phyloP scores from a whole-genome alignment of 2,888 invertebrate genomes.

The Tanytarsus gracilentus region DNA sequence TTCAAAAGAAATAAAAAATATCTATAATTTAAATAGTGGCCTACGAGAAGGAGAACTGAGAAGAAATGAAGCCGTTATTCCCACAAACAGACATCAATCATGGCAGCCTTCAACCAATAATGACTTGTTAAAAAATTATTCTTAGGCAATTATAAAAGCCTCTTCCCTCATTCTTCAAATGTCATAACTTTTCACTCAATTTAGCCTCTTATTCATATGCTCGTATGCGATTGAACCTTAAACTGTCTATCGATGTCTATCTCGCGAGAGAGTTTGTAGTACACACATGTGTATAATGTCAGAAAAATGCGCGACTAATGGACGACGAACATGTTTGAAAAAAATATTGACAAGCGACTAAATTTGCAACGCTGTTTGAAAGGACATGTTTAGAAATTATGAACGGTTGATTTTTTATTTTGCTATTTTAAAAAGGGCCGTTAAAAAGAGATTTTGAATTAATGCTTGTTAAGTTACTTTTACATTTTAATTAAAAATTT shows the following conservation, averaged over 20 bases:
- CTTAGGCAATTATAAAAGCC: conserved; percentile 24
- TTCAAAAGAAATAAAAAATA: conserved; percentile 5
- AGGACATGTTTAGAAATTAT: too few relatives aligned
- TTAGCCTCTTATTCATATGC: conserved; percentile 18
- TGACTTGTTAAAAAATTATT: conserved; percentile 18
- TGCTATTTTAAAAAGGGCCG: too few relatives aligned
- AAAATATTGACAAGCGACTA: neutral
- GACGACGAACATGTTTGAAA: neutral
- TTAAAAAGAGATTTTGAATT: too few relatives aligned
- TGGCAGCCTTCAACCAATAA: conserved; percentile 8
- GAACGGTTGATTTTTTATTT: too few relatives aligned
- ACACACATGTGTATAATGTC: neutral
- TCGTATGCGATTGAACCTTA: conserved; percentile 12
- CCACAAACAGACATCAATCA: conserved; percentile 25
- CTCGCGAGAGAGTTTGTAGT: neutral
- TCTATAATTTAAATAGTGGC: neutral
- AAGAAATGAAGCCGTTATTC: conserved; percentile 27
- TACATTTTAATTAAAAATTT: too few relatives aligned
- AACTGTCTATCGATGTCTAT: conserved; percentile 12
- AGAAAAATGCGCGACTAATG: conserved; percentile 11
- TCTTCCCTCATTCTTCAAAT: conserved; percentile 22
- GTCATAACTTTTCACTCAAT: conserved; percentile 26
- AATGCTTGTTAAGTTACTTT: too few relatives aligned
- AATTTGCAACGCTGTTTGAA: conserved; percentile 1
- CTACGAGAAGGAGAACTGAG: neutral